Evolutionary conservation across 2,797 vertebrate species (phyloP).

Genomic region (Synaphobranchus kaupii): DNA sequence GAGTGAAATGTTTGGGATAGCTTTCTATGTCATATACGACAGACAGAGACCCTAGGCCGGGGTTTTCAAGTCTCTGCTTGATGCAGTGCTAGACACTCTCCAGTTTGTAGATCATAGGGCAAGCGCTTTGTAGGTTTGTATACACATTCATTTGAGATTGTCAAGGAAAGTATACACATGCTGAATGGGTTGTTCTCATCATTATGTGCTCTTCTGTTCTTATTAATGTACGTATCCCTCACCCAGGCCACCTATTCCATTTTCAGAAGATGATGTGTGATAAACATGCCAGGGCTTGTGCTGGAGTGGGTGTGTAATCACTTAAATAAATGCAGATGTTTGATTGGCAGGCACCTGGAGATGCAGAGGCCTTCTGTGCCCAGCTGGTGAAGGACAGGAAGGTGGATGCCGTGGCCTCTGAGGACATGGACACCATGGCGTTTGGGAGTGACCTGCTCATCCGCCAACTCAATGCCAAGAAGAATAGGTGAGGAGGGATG

Average conservation of each 20-base stretch:
- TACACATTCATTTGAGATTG: no score
- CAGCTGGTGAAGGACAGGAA: conserved; percentile 65
- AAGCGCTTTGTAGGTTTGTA: neutral
- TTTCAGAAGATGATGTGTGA: no score
- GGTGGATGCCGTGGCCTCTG: conserved; percentile 77
- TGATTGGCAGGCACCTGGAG: conserved; percentile 72
- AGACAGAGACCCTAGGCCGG: no score
- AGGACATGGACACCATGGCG: conserved; percentile 83
- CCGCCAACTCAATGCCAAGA: conserved; percentile 74
- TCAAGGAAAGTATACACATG: neutral
- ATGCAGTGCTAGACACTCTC: no score
- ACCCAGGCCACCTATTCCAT: no score
- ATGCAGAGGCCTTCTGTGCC: conserved; percentile 79
- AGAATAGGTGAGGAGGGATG: conserved; percentile 57
- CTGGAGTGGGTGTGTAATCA: neutral
- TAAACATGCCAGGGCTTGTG: neutral
- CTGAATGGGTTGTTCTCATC: neutral
- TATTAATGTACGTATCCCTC: no score
- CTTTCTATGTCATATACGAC: no score
- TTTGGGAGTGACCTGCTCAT: conserved; percentile 77
- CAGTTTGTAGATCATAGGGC: neutral
- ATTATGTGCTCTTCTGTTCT: neutral
- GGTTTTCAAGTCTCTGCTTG: no score
- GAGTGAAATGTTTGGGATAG: no score
- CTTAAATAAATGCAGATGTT: neutral